Conservation (phyloP, 2,113 vertebrate species). For the Tursiops truncatus region DNA sequence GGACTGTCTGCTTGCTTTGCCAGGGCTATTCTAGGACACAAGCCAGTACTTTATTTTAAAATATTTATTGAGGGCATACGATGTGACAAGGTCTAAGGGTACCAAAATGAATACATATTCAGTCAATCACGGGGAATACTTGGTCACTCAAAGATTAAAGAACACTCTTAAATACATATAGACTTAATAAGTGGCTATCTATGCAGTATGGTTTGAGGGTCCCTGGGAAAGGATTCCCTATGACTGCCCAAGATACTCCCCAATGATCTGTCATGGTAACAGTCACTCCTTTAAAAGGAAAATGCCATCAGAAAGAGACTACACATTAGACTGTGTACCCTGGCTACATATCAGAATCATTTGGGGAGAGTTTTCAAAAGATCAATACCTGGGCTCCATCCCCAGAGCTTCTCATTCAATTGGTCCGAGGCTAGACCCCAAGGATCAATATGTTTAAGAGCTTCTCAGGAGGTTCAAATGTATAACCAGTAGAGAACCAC, state of each 20-base stretch:
- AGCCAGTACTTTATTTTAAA: slow-evolving; percentile 15
- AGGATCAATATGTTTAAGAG: slow-evolving; percentile 20
- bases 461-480: slow-evolving; percentile 15
- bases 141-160: slow-evolving; percentile 29
- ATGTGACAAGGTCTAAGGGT: neutral
- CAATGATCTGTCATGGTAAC: neutral
- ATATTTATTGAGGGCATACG: slow-evolving; percentile 20
- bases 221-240: neutral
- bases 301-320: slow-evolving; percentile 38
- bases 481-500: neutral
- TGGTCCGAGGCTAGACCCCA: neutral
- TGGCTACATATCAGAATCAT: neutral
- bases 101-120: neutral
- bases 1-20: neutral
- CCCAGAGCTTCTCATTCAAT: slow-evolving; percentile 24
- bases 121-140: neutral
- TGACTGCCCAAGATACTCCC: neutral
- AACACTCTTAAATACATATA: neutral
- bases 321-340: neutral
- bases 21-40: neutral
- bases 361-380: slow-evolving; percentile 40
- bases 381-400: neutral
- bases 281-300: slow-evolving; percentile 6
- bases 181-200: neutral
- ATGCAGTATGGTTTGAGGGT: neutral